Percentiles rank a stretch among this genome's conserved stretches.
These are phyloP conservation scores for Ptilonorhynchus violaceus DNA, from an alignment of 2,113 vertebrate species.

Conservation along the genomic window DNA sequence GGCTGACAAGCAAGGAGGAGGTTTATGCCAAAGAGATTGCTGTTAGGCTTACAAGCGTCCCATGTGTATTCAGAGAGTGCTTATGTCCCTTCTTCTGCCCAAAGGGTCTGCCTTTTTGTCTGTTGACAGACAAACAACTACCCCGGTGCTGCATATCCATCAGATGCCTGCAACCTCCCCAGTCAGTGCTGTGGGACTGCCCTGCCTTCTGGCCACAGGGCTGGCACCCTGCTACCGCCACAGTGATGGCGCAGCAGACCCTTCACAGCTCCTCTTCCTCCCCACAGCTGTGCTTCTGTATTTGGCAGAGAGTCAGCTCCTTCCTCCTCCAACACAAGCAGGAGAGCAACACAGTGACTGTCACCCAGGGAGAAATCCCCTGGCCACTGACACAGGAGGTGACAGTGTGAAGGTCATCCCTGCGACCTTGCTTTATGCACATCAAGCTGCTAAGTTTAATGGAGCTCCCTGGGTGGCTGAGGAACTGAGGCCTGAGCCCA, in stretches of 20 bases:
- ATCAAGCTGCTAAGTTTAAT: background rate
- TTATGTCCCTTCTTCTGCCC: background rate
- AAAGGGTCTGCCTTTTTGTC: background rate
- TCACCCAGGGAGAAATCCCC: rapidly evolving
- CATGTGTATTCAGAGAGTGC: background rate
- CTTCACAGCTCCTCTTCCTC: background rate
- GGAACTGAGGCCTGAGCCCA: background rate
- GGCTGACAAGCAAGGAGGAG: background rate
- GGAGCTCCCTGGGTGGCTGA: background rate
- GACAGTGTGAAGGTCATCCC: background rate
- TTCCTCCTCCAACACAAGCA: background rate
- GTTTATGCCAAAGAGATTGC: background rate
- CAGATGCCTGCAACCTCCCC: rapidly evolving
- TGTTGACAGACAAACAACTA: background rate
- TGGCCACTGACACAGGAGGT: background rate
- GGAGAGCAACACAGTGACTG: rapidly evolving
- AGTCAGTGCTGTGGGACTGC: background rate
- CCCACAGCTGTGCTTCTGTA: rapidly evolving
- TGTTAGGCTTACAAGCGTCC: background rate
- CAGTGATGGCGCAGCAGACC: rapidly evolving
- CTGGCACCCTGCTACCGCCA: background rate
- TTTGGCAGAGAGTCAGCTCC: rapidly evolving
- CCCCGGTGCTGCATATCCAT: rapidly evolving
- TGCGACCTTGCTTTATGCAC: background rate
- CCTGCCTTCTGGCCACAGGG: background rate